Evolutionary conservation across 2,113 vertebrate species (phyloP), one percentile per base, ranked within the genome.

Genomic region (Setophaga petechia): DNA sequence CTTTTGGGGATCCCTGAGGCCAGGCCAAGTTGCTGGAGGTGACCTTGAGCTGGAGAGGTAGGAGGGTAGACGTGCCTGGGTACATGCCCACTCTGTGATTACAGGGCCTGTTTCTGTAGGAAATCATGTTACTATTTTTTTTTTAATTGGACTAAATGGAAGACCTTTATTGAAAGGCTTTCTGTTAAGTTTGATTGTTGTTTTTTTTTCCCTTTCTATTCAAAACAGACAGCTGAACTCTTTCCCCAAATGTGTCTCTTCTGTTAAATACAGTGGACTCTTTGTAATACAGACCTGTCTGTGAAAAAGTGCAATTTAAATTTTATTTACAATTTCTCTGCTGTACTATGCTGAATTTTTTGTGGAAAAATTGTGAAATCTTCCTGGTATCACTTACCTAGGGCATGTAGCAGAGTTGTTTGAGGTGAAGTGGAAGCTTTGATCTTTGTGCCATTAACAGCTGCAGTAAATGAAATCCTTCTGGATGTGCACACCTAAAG

Each of bases 51-150:
- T 46, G 33, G 0, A 46, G 25, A 73, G 41, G 33, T 41, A 11
- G 58, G 58, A 65, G 66, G 44, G 35, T 54, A 33, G 51, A 33
- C 0, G 0, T 79, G 49, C n/a, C 39, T 89, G 46, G 21, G 7
- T 77, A 28, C 0, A 0, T 82, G 39, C 39, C 15, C 3, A 11
- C n/a, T 52, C 46, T 72, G 33, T 68, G 44, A 57, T 79, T 28
- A 35, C 58, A 49, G 25, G 46, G 37, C 31, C 19, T 3, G 5
- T 69, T 91, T 78, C 74, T 89, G 43, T 47, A 85, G 85, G 59
- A 83, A 73, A 41, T 90, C 22, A 7, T 62, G 67, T 49, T 93
- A 44, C 11, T 72, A 21, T 57, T 76, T 73, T 83, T 59, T 61
- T 85, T 91, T 87, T 35, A 39, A 74, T 89, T 1, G 2, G 51